Evolutionary conservation across 2,113 vertebrate species (phyloP), one percentile per base, ranked within the genome.

Genomic region (Oriolus oriolus): DNA sequence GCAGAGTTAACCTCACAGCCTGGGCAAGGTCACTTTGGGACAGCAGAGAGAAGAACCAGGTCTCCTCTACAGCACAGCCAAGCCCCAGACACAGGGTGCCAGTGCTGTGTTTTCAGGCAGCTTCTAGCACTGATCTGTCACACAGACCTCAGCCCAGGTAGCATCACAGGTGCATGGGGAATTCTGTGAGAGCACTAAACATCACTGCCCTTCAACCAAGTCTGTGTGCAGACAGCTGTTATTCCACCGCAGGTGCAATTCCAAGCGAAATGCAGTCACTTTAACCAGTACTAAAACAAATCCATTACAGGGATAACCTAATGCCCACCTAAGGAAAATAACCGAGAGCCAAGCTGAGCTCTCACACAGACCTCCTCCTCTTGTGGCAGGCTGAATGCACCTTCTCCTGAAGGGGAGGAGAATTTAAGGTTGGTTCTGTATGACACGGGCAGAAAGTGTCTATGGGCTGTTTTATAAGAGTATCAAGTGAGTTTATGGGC

Each of bases 281-380:
- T 24, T 79, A 90, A 80, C 21, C n/a, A 9, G 23, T 50, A 4
- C 8, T 23, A 10, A 53, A 63, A 2, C 60, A 74, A 77, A 78
- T 8, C 33, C 47, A 6, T 35, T 19, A 11, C 0, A 35, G 17
- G 7, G 33, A 30, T 9, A 30, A 23, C 27, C 31, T 33, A 14
- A 41, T 2, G 9, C 4, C 9, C n/a, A 35, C 1, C 22, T 39
- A 30, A 71, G 30, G 47, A 74, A 59, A 79, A 26, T 4, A n/a
- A 42, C 0, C 0, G 0, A 37, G 31, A 61, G 15, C 31, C 27
- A 41, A 50, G 24, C 49, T 11, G 18, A 68, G 24, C 30, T 68
- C 16, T 52, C n/a, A 33, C 3, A 6, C 27, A 73, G 65, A 60
- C 12, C 33, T 44, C 3, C 45, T 82, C 33, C 27, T 15, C 57